These are phyloP conservation scores for Spilarctia lutea DNA, from an alignment of 2,888 invertebrate species.

Conservation along the genomic window DNA sequence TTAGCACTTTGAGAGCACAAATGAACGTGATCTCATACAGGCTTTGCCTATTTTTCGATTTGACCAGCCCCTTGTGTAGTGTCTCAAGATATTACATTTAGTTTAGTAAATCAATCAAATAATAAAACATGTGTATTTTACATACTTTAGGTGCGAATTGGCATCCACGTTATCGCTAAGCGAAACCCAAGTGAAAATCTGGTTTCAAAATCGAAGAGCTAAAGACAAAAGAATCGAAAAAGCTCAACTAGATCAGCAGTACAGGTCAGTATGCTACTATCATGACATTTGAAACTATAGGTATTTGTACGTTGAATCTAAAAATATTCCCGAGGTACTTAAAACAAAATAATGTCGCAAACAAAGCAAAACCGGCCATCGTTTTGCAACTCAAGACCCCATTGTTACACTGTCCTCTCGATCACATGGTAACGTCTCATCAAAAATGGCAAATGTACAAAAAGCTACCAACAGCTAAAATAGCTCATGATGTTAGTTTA, in stretches of 20 bases:
- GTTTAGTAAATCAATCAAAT: neutral
- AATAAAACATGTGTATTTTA: neutral
- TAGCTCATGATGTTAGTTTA: too few relatives aligned
- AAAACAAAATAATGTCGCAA: too few relatives aligned
- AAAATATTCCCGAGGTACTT: neutral
- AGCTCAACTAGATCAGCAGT: constrained; percentile 97
- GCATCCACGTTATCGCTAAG: constrained; percentile 96
- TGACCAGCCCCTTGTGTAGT: too few relatives aligned
- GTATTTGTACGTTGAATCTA: neutral
- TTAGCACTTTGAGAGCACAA: too few relatives aligned
- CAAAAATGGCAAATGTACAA: neutral
- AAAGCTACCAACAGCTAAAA: too few relatives aligned
- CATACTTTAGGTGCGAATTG: constrained; percentile 91
- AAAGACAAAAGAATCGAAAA: constrained; percentile 99
- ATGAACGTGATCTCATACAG: too few relatives aligned
- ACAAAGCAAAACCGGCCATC: neutral
- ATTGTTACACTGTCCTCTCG: neutral
- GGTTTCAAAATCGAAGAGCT: constrained; percentile 98
- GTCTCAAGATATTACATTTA: neutral
- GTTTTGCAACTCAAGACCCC: neutral
- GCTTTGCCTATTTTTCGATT: too few relatives aligned
- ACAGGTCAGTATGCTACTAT: constrained; percentile 89
- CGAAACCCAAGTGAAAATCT: constrained; percentile 98
- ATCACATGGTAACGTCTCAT: neutral
- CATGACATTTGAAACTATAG: neutral